phyloP scores from a whole-genome alignment of 1,140 invertebrate species.

The Drosophila subobscura region DNA sequence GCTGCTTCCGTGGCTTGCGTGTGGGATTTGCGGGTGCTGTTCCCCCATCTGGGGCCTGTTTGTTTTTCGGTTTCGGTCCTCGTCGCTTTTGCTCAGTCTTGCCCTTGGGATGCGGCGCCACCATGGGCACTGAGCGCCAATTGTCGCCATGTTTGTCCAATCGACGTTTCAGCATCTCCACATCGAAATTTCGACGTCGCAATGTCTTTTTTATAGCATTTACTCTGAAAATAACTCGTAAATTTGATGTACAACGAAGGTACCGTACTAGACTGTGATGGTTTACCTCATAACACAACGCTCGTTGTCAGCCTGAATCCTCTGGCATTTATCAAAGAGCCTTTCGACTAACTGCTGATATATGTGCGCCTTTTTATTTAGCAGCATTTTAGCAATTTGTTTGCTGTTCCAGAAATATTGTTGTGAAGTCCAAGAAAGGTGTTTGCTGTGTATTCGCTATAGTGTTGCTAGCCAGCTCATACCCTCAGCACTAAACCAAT shows the following conservation, averaged over 20 bases:
- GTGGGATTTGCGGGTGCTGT: not conserved
- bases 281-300: constrained; percentile 70
- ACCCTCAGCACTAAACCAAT: no score
- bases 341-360: constrained; percentile 74
- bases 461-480: no score
- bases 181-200: constrained; percentile 58
- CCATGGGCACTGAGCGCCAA: constrained; percentile 75
- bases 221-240: constrained; percentile 46
- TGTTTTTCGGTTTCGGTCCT: constrained; percentile 76
- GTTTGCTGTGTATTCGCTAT: no score
- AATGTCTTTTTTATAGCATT: constrained; percentile 74
- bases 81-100: constrained; percentile 77
- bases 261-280: not conserved
- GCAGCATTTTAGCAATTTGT: constrained; percentile 40
- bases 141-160: constrained; percentile 75
- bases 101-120: constrained; percentile 70
- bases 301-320: constrained; percentile 78
- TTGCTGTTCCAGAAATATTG: not conserved
- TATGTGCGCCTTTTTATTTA: constrained; percentile 50
- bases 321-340: constrained; percentile 67
- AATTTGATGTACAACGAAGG: not conserved
- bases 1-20: constrained; percentile 65
- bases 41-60: constrained; percentile 17
- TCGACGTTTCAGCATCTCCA: constrained; percentile 67
- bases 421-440: no score